A percentile compares a stretch with the other conserved stretches of the same genome.
phyloP scores from a whole-genome alignment of 2,888 invertebrate genomes.

The Aphidoletes aphidimyza region DNA sequence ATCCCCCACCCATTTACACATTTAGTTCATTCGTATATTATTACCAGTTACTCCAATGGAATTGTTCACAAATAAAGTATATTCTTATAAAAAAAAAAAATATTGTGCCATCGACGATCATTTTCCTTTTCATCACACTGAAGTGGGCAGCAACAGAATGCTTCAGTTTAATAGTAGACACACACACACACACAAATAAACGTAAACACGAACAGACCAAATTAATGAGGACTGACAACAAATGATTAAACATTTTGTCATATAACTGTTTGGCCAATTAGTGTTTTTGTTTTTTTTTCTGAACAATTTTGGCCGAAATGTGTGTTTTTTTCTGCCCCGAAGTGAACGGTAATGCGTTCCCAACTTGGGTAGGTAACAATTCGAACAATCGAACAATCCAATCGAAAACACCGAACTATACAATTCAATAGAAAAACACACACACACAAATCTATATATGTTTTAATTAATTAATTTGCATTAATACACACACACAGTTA shows the following conservation, averaged over 20 bases:
- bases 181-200: neutral
- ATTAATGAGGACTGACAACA: slow-evolving; percentile 30
- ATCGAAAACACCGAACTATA: too few relatives aligned
- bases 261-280: too few relatives aligned
- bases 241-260: slow-evolving; percentile 33
- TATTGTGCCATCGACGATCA: slow-evolving; percentile 40
- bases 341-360: neutral
- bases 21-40: neutral
- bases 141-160: neutral
- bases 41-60: neutral
- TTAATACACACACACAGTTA: slow-evolving; percentile 16
- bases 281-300: too few relatives aligned
- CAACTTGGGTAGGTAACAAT: neutral
- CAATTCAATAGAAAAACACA: neutral
- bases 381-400: too few relatives aligned
- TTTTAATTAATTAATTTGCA: slow-evolving; percentile 3
- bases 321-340: neutral
- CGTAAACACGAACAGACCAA: neutral
- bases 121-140: neutral
- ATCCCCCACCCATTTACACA: neutral
- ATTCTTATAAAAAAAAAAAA: too few relatives aligned
- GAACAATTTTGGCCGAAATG: neutral
- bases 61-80: neutral
- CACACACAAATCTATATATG: neutral
- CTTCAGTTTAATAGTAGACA: too few relatives aligned